phyloP scores from a whole-genome alignment of 1,140 invertebrate species.

The Aradophagus sp. region DNA sequence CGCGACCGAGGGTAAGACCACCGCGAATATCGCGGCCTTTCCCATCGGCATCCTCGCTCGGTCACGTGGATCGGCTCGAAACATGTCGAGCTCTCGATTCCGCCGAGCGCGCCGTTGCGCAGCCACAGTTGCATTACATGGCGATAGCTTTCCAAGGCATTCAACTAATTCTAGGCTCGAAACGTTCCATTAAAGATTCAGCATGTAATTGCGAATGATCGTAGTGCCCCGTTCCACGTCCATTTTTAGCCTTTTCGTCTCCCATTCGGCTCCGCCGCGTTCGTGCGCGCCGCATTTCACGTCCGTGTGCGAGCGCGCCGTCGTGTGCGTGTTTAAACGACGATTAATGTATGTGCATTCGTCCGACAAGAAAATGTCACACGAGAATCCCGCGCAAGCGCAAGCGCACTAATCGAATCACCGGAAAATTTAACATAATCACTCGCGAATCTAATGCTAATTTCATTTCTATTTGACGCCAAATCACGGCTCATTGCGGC shows the following conservation, averaged over 20 bases:
- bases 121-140: constrained; percentile 60
- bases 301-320: background rate
- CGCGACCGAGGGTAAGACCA: constrained; percentile 33
- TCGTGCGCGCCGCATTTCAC: background rate
- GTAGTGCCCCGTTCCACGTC: constrained; percentile 52
- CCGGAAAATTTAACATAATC: constrained; percentile 57
- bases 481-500: constrained; percentile 45
- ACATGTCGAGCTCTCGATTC: constrained; percentile 56
- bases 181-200: constrained; percentile 76
- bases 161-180: constrained; percentile 74
- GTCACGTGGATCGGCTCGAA: constrained; percentile 43
- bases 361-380: constrained; percentile 57
- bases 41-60: constrained; percentile 28
- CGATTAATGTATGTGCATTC: constrained; percentile 52
- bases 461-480: constrained; percentile 48
- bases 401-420: constrained; percentile 51
- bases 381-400: constrained; percentile 53
- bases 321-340: constrained; percentile 36
- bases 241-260: constrained; percentile 49
- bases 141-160: constrained; percentile 72
- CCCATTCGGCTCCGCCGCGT: constrained; percentile 22
- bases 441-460: constrained; percentile 53
- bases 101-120: constrained; percentile 40
- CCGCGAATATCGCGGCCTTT: constrained; percentile 45
- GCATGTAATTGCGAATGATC: constrained; percentile 75